Evolutionary conservation across 2,113 vertebrate genomes (phyloP).

Genomic region (Petroica traversi): DNA sequence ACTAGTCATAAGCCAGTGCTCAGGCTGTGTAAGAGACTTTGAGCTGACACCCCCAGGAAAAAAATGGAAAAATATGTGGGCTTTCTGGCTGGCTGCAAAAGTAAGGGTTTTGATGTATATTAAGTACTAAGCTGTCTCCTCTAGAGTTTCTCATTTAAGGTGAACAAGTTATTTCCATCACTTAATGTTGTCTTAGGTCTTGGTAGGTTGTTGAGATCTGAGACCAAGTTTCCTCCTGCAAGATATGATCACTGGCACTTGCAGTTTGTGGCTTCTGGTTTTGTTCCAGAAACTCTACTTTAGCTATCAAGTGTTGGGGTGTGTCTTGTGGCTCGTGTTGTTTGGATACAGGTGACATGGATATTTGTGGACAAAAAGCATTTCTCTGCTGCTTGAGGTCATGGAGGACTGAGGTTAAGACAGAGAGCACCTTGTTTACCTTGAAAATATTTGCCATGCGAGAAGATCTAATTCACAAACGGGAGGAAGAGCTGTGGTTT

Average conservation of each 20-base stretch:
- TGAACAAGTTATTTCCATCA: neutral
- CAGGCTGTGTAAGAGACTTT: neutral
- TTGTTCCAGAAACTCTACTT: neutral
- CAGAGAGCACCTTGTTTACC: neutral
- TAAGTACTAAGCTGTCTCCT: neutral
- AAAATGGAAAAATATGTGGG: neutral
- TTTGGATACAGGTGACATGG: neutral
- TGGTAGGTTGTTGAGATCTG: neutral
- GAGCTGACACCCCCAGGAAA: neutral
- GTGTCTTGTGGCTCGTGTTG: neutral
- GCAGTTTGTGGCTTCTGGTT: neutral
- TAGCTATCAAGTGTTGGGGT: neutral
- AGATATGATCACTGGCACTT: neutral
- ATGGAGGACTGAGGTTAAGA: neutral
- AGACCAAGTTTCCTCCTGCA: neutral
- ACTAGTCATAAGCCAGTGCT: neutral
- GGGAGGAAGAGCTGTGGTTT: constrained; percentile 6
- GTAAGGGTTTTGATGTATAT: neutral
- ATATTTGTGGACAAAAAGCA: neutral
- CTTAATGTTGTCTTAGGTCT: neutral
- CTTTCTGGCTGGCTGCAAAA: neutral
- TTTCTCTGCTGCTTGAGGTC: neutral
- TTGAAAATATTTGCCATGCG: fast-evolving
- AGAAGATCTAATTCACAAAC: neutral
- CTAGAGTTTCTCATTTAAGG: neutral